Percentiles rank a stretch among this genome's conserved stretches.
Evolutionary conservation across 2,797 vertebrate species (phyloP).

Genomic region (Premnoplex brunnescens): DNA sequence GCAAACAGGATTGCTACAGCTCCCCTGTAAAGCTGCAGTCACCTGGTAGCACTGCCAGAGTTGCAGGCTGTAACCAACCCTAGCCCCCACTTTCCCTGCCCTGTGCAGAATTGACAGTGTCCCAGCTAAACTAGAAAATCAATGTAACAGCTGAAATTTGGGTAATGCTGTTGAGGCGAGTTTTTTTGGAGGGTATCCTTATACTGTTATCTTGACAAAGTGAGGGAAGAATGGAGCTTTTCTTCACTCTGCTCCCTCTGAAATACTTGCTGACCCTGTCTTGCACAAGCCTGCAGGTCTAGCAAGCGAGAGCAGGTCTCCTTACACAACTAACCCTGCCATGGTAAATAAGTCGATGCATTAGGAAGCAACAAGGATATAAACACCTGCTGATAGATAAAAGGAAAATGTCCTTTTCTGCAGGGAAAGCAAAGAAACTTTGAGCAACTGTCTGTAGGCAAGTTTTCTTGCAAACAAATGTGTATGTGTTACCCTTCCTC

Average conservation of each 20-base stretch:
- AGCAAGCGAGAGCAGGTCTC: background rate
- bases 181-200: background rate
- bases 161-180: background rate
- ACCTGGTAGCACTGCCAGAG: background rate
- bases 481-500: background rate
- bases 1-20: background rate
- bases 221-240: background rate
- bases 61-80: background rate
- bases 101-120: background rate
- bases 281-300: background rate
- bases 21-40: background rate
- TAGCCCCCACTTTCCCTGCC: background rate
- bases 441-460: background rate
- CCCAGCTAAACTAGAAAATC: background rate
- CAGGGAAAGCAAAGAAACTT: background rate
- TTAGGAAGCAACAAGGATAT: background rate
- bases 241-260: background rate
- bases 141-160: background rate
- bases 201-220: background rate
- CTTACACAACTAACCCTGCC: background rate
- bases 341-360: background rate
- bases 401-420: background rate
- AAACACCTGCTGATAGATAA: background rate
- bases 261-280: background rate
- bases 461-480: background rate